Conservation (phyloP, 53 echinoderm and acorn worm species). For the Stichopus horrens region DNA sequence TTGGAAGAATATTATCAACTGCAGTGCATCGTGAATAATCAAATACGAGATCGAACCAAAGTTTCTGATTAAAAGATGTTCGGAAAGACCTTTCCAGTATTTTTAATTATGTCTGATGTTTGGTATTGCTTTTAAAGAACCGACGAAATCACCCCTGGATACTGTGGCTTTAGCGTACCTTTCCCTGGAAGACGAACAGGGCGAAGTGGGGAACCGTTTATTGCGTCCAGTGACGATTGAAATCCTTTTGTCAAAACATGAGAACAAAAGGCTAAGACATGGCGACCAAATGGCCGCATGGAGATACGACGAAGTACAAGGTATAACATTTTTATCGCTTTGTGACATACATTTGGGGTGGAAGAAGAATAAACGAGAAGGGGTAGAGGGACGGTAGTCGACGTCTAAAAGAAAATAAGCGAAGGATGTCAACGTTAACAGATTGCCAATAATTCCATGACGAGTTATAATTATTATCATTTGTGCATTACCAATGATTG, state of each 20-base stretch:
- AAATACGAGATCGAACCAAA: too few relatives aligned
- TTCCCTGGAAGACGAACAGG: slow-evolving; percentile 23
- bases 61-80: too few relatives aligned
- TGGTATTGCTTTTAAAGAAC: not conserved
- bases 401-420: too few relatives aligned
- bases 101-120: too few relatives aligned
- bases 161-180: slow-evolving; percentile 42
- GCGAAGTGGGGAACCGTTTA: not conserved
- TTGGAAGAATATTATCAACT: too few relatives aligned
- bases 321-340: not conserved
- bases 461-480: too few relatives aligned
- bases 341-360: not conserved
- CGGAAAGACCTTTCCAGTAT: too few relatives aligned
- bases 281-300: slow-evolving; percentile 36
- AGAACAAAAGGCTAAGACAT: slow-evolving; percentile 4
- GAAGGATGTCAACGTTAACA: too few relatives aligned
- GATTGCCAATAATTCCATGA: too few relatives aligned
- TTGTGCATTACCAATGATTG: not conserved
- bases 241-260: slow-evolving; percentile 24
- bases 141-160: slow-evolving; percentile 30
- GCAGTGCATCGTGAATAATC: too few relatives aligned
- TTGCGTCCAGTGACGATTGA: slow-evolving; percentile 18
- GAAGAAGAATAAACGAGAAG: not conserved
- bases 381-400: too few relatives aligned
- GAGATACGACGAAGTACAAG: slow-evolving; percentile 28